phyloP scores from a whole-genome alignment of 2,888 invertebrate species.

The Orchesella flavescens region DNA sequence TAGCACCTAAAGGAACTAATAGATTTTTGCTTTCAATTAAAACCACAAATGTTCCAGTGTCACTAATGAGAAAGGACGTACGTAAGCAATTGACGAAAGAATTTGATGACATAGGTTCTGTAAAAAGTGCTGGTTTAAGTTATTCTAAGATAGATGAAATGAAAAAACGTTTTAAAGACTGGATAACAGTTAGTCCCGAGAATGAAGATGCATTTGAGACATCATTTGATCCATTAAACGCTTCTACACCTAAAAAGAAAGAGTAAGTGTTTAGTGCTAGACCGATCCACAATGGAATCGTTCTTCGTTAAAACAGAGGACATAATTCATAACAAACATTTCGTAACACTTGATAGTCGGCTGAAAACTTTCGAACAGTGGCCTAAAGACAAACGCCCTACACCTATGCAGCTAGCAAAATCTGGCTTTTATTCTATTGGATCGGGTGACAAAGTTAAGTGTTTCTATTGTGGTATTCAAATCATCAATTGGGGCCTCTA shows the following conservation, averaged over 20 bases:
- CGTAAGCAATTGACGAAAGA: neutral
- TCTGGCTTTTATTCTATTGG: neutral
- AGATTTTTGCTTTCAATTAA: neutral
- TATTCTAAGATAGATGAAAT: neutral
- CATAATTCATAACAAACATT: neutral
- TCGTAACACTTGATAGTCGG: neutral
- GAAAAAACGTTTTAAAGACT: neutral
- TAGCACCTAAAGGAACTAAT: too few species aligned
- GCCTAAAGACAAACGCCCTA: neutral
- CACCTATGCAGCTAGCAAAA: neutral
- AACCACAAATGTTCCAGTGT: neutral
- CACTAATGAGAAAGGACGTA: neutral
- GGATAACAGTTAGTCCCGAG: conserved; percentile 2
- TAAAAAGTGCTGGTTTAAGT: conserved; percentile 11
- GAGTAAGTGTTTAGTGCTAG: too few species aligned
- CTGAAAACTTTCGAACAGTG: neutral
- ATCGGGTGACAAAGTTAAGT: neutral
- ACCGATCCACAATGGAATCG: too few species aligned
- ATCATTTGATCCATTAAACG: neutral
- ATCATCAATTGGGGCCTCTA: neutral
- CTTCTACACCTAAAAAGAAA: neutral
- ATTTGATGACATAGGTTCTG: neutral
- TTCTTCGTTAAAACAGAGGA: neutral
- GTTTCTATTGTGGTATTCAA: neutral
- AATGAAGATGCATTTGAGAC: neutral